Evolutionary conservation across 2,888 invertebrate species (phyloP), one percentile per base, ranked within the genome.

Genomic region (Glaucopsyche alexis): DNA sequence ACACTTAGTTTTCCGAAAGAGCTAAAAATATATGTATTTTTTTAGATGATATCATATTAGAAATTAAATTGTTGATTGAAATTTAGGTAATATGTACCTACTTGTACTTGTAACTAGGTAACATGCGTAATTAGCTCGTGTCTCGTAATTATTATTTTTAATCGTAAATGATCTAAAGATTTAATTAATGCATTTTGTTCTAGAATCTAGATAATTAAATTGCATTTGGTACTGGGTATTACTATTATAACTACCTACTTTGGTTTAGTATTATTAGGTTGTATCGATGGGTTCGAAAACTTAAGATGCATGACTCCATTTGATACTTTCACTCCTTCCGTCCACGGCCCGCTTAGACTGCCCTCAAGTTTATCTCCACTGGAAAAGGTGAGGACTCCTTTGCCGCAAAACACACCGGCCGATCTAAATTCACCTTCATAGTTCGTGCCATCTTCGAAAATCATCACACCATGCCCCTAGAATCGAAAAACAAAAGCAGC

Each of bases 341-440:
- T 95, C 95, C 96, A 96, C 0, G 95, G 94, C 1, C 97, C 97
- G 77, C 93, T 94, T 76, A 97, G 93, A 29, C 93, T 94, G 0
- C 97, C 97, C 81, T 96, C 96, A 71, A 97, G 94, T 77, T 93
- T 94, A 81, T 96, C 96, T 0, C 96, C 96, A 74, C 95, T 95
- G n/a, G 96, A 95, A 85, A 98, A 95, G 0, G 95, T 97, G 71
- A 98, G 91, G 1, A 94, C 94, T 7, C 98, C 98, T 84, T 96
- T 96, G 0, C 98, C 98, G 76, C 94, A 95, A 77, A 98, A 96
- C 47, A 96, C 95, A 3, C 96, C 96, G 2, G 96, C 95, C 0
- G 96, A 95, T 76, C 95, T 94, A 80, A 98, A 96, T 83, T 98
- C 97, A 0, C 98, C 98, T 83, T 98, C 98, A 81, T 97, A 98